A percentile compares a stretch with the other conserved stretches of the same genome.
Evolutionary conservation across 2,113 vertebrate genomes (phyloP).

Genomic region (Syngnathoides biaculeatus): DNA sequence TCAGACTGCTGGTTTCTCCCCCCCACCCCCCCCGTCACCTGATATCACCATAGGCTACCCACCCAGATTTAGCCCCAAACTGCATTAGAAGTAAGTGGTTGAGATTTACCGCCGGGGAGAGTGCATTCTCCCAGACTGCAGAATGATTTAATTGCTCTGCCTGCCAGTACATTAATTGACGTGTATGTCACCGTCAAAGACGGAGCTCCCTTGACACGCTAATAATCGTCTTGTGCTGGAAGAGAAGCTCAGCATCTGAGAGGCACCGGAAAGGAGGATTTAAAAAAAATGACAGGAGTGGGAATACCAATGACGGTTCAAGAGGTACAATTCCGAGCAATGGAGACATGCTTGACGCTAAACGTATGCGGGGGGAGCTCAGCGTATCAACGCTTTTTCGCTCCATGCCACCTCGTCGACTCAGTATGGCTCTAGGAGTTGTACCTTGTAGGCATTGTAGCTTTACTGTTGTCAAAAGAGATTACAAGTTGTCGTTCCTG

Average conservation of each 20-base stretch:
- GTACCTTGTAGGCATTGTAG: too few relatives aligned
- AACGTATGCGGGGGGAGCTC: too few relatives aligned
- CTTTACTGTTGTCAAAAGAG: too few relatives aligned
- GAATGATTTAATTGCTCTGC: conserved; percentile 36
- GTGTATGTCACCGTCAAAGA: conserved; percentile 51
- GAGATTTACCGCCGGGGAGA: conserved; percentile 23
- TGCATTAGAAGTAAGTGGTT: conserved; percentile 19
- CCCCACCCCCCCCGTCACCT: conserved; percentile 25
- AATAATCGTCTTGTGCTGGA: conserved; percentile 48
- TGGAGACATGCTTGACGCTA: conserved; percentile 1
- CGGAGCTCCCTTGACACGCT: conserved; percentile 45
- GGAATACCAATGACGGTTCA: conserved; percentile 15
- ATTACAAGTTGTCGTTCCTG: too few relatives aligned
- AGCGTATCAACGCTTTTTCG: too few relatives aligned
- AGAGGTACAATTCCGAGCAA: conserved; percentile 27
- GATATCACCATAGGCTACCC: conserved; percentile 22
- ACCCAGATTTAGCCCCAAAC: conserved; percentile 10
- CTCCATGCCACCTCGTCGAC: too few relatives aligned
- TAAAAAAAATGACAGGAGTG: conserved; percentile 4
- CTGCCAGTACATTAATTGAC: conserved; percentile 47
- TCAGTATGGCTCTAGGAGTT: too few relatives aligned
- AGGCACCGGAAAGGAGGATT: conserved; percentile 21
- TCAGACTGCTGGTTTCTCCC: conserved; percentile 15
- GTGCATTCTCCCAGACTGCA: conserved; percentile 20
- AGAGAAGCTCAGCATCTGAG: conserved; percentile 24